Base-by-base conservation (phyloP, 2,888 invertebrate species). In the Bibio marci region DNA sequence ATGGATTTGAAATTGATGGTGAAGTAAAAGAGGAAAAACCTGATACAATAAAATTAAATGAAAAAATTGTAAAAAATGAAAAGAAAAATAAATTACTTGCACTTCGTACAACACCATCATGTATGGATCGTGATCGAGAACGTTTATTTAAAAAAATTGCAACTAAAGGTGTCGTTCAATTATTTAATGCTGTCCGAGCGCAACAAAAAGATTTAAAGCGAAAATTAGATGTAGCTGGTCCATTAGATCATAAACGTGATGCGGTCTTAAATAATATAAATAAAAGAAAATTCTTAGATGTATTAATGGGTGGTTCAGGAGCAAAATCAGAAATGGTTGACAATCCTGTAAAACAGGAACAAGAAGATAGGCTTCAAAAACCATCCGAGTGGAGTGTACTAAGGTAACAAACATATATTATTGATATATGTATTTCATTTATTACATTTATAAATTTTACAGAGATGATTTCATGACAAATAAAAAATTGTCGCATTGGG, bases 401-500 rank as follows among this genome's bases (percentile, higher is more conserved):
- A 19, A 66, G 69, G 59, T 67, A 42, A 7, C 19, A 30, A 27
- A 32, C 5, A 25, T 22, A 22, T 28, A 36, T 32, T 28, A n/a
- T 28, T 26, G 14, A 44, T 37, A 22, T 38, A 13, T 33, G 35
- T 41, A 30, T 31, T 44, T 43, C 43, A 44, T 40, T 48, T 48
- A 30, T 42, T 39, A 25, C 35, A 47, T 43, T 30, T 13, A 17
- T 28, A 22, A 32, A 8, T 4, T 12, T 47, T 48, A 33, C 53
- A 70, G 80, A 45, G 85, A 88, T 52, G 87, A 91, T 59, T 92
- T 85, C 55, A 82, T 87, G 76, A 81, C 85, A 70, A 82, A 80
- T 45, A 79, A 81, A 25, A 81, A 80, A 62, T 71, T 88, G 63
- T 88, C 87, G 63, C 86, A 90, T 59, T 91, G 91, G 91, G 86